A percentile compares a stretch with the other conserved stretches of the same genome.
phyloP scores from a whole-genome alignment of 2,113 vertebrate genomes.

The Heterotis niloticus region DNA sequence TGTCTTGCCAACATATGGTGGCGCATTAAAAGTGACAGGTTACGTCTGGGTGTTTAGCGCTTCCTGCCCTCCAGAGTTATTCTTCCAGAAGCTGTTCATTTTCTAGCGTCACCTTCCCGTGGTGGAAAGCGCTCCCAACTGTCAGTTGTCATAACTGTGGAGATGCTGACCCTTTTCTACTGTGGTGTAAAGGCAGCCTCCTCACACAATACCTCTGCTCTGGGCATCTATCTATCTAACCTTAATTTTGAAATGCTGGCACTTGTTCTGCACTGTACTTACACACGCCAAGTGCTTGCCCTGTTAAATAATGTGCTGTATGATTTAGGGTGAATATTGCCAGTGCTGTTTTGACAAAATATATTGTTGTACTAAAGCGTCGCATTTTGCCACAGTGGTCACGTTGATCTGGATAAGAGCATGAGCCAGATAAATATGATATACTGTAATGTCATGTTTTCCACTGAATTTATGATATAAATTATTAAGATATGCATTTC shows the following conservation, averaged over 20 bases:
- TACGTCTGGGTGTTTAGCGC: background rate
- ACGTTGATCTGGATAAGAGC: background rate
- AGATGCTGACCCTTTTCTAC: too few species aligned
- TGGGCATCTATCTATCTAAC: background rate
- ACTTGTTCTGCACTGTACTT: background rate
- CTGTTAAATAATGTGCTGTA: background rate
- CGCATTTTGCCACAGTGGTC: background rate
- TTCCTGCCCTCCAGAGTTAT: background rate
- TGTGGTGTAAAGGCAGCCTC: background rate
- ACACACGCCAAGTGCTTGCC: background rate
- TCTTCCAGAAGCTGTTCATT: background rate
- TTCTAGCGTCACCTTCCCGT: background rate
- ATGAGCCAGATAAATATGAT: background rate
- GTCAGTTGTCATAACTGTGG: too few species aligned
- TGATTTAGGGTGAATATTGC: background rate
- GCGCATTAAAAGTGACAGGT: conserved; percentile 14
- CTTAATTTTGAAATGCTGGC: too few species aligned
- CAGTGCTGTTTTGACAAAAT: background rate
- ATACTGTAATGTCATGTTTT: background rate
- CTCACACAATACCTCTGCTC: background rate
- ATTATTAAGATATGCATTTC: conserved; percentile 1
- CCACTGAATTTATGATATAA: background rate
- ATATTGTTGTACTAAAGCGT: background rate
- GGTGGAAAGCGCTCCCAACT: background rate
- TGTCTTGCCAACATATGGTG: background rate